Evolutionary conservation across 2,113 vertebrate species (phyloP).

Genomic region (Ariopsis seemanni): DNA sequence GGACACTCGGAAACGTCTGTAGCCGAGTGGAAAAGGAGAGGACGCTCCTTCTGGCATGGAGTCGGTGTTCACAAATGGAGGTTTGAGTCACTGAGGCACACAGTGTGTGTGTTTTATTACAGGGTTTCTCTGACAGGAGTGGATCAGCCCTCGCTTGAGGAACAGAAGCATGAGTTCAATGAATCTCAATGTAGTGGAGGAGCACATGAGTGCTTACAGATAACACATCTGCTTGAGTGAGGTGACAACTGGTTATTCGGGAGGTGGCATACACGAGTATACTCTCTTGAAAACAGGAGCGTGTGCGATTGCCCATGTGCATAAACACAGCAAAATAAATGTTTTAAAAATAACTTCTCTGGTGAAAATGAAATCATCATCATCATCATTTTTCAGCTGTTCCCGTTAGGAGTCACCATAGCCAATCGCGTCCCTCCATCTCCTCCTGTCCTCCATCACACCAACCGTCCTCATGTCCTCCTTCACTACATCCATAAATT

Average conservation of each 20-base stretch:
- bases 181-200: conserved; percentile 17
- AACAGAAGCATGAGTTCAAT: conserved; percentile 14
- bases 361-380: too few relatives aligned
- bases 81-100: conserved; percentile 37
- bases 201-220: conserved; percentile 25
- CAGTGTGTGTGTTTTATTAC: conserved; percentile 39
- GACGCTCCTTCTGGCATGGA: conserved; percentile 26
- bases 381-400: too few relatives aligned
- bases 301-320: neutral
- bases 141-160: conserved; percentile 13
- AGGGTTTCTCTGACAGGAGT: conserved; percentile 17
- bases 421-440: too few relatives aligned
- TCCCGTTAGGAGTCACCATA: too few relatives aligned
- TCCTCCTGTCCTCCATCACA: too few relatives aligned
- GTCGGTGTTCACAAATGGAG: conserved; percentile 53
- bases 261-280: neutral
- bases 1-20: conserved; percentile 58
- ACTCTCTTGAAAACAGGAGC: neutral
- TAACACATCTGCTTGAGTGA: conserved; percentile 22
- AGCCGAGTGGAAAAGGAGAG: conserved; percentile 39
- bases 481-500: too few relatives aligned
- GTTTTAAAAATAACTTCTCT: too few relatives aligned
- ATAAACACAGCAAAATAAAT: neutral
- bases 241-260: conserved; percentile 5
- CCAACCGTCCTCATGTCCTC: too few relatives aligned